phyloP scores from a whole-genome alignment of 2,797 vertebrate genomes.

The Anabas testudineus region DNA sequence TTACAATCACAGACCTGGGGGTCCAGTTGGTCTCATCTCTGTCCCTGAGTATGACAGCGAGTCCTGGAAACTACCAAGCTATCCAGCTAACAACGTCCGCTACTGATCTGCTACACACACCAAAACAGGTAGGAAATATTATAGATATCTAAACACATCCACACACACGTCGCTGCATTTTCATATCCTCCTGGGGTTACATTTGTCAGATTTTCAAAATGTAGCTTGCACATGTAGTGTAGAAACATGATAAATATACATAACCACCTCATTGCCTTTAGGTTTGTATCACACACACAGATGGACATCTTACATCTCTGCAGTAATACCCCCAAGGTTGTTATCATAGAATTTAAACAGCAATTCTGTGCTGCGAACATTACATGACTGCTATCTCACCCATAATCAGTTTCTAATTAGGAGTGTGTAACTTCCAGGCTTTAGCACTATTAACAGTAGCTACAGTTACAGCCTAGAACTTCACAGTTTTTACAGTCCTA shows the following conservation, averaged over 20 bases:
- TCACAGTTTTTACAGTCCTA: not conserved
- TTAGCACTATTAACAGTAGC: conserved; percentile 2
- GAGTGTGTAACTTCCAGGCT: conserved; percentile 48
- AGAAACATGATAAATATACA: conserved; percentile 7
- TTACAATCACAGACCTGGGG: conserved; percentile 92
- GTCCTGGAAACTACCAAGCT: conserved; percentile 87
- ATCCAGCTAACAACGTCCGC: conserved; percentile 88
- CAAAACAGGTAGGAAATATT: conserved; percentile 87
- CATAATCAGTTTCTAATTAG: conserved; percentile 72
- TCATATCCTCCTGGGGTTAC: not conserved
- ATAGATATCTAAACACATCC: not conserved
- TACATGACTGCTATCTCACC: conserved; percentile 44
- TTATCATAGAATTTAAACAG: conserved; percentile 56
- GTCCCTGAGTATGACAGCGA: conserved; percentile 87
- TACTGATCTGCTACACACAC: conserved; percentile 88
- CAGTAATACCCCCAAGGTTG: conserved; percentile 48
- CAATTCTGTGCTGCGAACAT: conserved; percentile 47
- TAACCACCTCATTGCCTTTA: not conserved
- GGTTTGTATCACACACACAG: conserved; percentile 12
- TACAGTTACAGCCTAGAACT: conserved; percentile 8
- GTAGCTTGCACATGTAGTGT: not conserved
- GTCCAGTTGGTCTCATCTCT: conserved; percentile 92
- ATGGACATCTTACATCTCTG: conserved; percentile 32
- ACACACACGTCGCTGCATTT: conserved; percentile 12
- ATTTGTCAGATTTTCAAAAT: conserved; percentile 12